These are phyloP conservation scores for Campoplex capitator DNA, from an alignment of 2,888 invertebrate species.

Conservation along the genomic window DNA sequence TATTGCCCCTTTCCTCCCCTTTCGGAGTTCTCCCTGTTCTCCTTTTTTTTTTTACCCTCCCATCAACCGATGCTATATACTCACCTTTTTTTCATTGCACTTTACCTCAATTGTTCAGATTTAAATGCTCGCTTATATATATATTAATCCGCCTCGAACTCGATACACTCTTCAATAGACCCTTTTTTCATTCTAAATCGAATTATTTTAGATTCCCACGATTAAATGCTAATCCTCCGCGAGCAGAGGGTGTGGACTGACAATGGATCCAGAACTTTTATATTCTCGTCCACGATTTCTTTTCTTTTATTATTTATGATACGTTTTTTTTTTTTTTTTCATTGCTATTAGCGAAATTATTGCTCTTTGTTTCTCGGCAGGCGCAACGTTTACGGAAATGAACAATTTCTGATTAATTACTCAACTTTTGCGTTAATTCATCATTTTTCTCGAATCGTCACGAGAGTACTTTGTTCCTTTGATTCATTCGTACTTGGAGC, in stretches of 20 bases:
- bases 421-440: neutral
- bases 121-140: neutral
- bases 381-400: neutral
- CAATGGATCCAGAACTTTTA: neutral
- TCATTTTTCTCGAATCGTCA: neutral
- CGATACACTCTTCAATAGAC: neutral
- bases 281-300: neutral
- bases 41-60: neutral
- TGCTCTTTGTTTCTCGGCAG: conserved; percentile 16
- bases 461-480: neutral
- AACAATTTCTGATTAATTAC: neutral
- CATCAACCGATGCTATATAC: neutral
- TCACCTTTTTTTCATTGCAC: neutral
- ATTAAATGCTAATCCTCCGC: conserved; percentile 34
- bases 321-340: neutral
- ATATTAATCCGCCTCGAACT: conserved; percentile 8
- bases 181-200: conserved; percentile 4
- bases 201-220: conserved; percentile 22
- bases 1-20: neutral
- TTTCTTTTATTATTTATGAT: conserved; percentile 4
- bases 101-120: neutral
- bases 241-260: conserved; percentile 3
- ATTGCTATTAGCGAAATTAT: neutral
- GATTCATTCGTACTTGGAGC: too few species aligned
- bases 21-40: neutral